phyloP scores from a whole-genome alignment of 2,797 vertebrate genomes.

The Masticophis lateralis region DNA sequence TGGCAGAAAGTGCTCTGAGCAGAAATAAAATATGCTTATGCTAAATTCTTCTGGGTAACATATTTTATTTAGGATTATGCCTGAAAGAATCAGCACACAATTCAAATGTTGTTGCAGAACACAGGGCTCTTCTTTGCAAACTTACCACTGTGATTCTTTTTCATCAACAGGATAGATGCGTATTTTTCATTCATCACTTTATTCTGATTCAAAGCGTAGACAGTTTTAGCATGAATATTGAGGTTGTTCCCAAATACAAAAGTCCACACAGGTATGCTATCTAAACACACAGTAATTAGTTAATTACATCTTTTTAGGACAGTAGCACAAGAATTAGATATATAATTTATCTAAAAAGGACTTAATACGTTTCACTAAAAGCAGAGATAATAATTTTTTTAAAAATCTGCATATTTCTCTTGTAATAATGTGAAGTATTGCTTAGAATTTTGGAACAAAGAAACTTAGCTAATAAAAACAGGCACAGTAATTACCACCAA shows the following conservation, averaged over 20 bases:
- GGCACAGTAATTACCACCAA: neutral
- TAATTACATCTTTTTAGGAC: neutral
- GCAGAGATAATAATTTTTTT: neutral
- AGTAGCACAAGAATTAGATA: neutral
- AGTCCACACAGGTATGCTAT: neutral
- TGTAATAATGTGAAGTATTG: neutral
- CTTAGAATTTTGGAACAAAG: neutral
- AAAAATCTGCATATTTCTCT: neutral
- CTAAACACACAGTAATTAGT: neutral
- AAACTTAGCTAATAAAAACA: neutral
- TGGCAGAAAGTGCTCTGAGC: neutral
- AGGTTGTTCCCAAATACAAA: neutral
- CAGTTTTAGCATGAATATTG: neutral
- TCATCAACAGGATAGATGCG: neutral
- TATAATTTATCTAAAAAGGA: neutral
- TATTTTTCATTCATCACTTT: neutral
- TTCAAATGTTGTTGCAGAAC: neutral
- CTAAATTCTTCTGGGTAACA: neutral
- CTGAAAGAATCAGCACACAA: neutral
- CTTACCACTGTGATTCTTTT: neutral
- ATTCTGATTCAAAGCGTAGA: neutral
- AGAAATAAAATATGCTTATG: neutral
- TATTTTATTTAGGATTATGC: neutral
- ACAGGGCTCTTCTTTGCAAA: neutral
- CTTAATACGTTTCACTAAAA: neutral